A percentile compares a stretch with the other conserved stretches of the same genome.
Evolutionary conservation across 2,113 vertebrate genomes (phyloP).

Genomic region (Mobula hypostoma): DNA sequence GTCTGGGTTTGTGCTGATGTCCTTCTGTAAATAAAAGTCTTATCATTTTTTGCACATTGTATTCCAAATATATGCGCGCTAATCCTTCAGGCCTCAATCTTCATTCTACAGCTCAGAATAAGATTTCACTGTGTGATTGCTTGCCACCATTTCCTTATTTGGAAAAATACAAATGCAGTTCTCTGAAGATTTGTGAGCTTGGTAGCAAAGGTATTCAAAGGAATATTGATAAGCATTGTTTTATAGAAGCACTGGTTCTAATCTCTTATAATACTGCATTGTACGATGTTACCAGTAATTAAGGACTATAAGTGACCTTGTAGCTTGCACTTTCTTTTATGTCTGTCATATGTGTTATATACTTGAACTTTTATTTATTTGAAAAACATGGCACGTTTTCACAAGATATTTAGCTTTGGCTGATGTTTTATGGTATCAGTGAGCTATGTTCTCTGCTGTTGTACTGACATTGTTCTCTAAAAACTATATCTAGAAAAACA

Average conservation of each 20-base stretch:
- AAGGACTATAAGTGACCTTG: not conserved
- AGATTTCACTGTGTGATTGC: not conserved
- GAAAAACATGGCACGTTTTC: not conserved
- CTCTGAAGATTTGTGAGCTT: not conserved
- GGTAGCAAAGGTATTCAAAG: not conserved
- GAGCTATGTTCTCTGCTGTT: not conserved
- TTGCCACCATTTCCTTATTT: not conserved
- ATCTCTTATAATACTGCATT: not conserved
- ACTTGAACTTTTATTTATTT: not conserved
- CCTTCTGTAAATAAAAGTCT: not conserved
- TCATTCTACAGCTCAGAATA: not conserved
- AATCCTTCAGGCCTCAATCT: not conserved
- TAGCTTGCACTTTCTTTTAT: not conserved
- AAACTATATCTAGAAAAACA: not conserved
- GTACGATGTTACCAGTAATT: not conserved
- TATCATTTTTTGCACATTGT: not conserved
- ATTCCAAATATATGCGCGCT: not conserved
- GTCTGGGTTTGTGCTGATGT: not conserved
- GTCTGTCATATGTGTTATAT: not conserved
- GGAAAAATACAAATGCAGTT: not conserved
- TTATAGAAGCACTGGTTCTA: not conserved
- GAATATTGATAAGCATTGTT: not conserved
- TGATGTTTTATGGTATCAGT: not conserved
- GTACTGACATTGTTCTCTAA: not conserved
- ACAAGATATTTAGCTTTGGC: not conserved